A percentile compares a stretch with the other conserved stretches of the same genome.
Evolutionary conservation across 2,888 invertebrate genomes (phyloP).

Genomic region (Dyspetes luteomarginatus): DNA sequence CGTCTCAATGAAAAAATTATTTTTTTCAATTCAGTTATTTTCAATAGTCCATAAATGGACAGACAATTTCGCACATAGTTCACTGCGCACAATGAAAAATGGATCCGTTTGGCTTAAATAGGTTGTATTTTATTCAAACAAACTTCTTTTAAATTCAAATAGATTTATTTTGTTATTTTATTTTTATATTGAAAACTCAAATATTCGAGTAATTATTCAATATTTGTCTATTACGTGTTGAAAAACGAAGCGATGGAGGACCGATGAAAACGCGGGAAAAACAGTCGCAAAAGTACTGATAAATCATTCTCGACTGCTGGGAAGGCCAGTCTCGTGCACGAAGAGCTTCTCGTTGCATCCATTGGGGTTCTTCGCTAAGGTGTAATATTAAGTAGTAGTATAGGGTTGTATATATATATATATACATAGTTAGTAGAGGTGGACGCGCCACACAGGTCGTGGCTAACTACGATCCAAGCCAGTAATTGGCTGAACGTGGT

Average conservation of each 20-base stretch:
- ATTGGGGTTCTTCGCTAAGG: conserved; percentile 5
- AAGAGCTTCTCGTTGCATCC: conserved; percentile 23
- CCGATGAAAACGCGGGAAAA: background rate
- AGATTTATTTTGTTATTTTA: too few species aligned
- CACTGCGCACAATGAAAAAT: too few species aligned
- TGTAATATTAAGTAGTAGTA: conserved; percentile 20
- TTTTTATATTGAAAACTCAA: too few species aligned
- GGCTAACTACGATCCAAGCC: conserved; percentile 58
- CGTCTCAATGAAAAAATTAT: too few species aligned
- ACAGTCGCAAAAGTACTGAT: conserved; percentile 50
- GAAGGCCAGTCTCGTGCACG: conserved; percentile 37
- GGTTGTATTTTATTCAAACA: too few species aligned
- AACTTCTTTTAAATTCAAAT: too few species aligned
- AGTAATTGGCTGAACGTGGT: conserved; percentile 74
- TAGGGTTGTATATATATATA: conserved; percentile 22
- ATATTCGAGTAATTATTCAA: too few species aligned
- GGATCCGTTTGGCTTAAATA: too few species aligned
- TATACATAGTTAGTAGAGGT: conserved; percentile 7
- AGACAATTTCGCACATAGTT: too few species aligned
- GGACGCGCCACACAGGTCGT: conserved; percentile 73
- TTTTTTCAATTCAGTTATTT: too few species aligned
- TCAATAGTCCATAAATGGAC: too few species aligned
- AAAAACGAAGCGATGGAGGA: background rate
- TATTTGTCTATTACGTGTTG: background rate
- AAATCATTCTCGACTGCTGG: conserved; percentile 52